phyloP scores from a whole-genome alignment of 2,888 invertebrate species.

The Atethmia centrago region DNA sequence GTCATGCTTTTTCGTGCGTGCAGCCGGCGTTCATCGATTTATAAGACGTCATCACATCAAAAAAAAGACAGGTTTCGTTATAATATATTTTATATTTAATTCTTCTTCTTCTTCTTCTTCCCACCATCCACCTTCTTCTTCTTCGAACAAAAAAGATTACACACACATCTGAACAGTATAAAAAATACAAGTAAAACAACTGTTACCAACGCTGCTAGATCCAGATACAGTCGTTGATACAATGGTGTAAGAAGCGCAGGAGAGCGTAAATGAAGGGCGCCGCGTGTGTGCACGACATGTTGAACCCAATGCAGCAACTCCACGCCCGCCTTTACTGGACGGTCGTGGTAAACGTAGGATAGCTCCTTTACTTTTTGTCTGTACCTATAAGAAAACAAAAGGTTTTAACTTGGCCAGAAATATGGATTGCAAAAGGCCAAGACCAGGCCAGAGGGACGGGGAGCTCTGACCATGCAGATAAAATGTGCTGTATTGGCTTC shows the following conservation, averaged over 20 bases:
- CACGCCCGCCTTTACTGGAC: conserved; percentile 89
- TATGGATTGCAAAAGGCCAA: not conserved
- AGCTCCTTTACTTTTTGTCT: conserved; percentile 62
- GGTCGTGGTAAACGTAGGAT: conserved; percentile 69
- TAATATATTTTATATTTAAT: conserved; percentile 19
- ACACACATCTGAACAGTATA: conserved; percentile 25
- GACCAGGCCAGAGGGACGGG: too few species aligned
- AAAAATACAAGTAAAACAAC: not conserved
- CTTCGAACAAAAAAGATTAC: conserved; percentile 24
- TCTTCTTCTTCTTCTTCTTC: conserved; percentile 39
- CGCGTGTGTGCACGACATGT: conserved; percentile 90
- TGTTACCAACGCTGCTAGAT: conserved; percentile 49
- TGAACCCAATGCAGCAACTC: conserved; percentile 92
- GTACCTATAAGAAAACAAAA: conserved; percentile 64
- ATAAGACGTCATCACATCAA: too few species aligned
- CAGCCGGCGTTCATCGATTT: too few species aligned
- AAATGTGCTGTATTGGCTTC: not conserved
- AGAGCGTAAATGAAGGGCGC: conserved; percentile 84
- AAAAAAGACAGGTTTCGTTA: not conserved
- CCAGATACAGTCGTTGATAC: conserved; percentile 74
- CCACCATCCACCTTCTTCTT: conserved; percentile 3
- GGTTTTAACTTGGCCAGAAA: not conserved
- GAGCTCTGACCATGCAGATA: not conserved
- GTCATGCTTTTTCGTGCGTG: too few species aligned
- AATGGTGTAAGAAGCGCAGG: conserved; percentile 61